Evolutionary conservation across 2,797 vertebrate genomes (phyloP).

Genomic region (Fistularia tabacaria): DNA sequence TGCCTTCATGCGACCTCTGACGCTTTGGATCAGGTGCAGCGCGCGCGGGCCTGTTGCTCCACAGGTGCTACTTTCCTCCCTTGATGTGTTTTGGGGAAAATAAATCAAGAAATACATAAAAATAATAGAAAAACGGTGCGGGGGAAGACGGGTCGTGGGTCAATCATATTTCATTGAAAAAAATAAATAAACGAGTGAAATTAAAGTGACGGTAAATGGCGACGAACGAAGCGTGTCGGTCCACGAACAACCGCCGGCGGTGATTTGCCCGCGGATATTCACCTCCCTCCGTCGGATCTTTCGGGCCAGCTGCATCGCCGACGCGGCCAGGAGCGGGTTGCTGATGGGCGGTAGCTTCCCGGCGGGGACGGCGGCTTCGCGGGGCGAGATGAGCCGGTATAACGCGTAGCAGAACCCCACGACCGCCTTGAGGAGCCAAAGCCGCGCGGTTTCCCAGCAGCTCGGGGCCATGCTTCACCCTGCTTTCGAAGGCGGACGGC

Average conservation of each 20-base stretch:
- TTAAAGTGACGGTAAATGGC: too few relatives aligned
- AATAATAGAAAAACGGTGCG: background rate
- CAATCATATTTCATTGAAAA: too few relatives aligned
- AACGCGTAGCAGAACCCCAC: constrained; percentile 27
- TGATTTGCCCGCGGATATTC: constrained; percentile 12
- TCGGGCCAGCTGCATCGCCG: constrained; percentile 68
- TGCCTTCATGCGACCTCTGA: too few relatives aligned
- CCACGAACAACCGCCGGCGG: too few relatives aligned
- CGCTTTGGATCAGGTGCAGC: too few relatives aligned
- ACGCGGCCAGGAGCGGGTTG: constrained; percentile 59
- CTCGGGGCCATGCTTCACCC: constrained; percentile 52
- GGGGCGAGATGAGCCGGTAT: constrained; percentile 43
- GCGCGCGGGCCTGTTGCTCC: too few relatives aligned
- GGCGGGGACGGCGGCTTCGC: background rate
- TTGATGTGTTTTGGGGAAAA: background rate
- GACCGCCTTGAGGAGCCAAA: constrained; percentile 33
- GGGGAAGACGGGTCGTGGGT: too few relatives aligned
- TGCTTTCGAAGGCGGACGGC: background rate
- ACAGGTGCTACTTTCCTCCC: background rate
- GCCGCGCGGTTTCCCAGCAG: constrained; percentile 31
- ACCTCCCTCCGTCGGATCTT: constrained; percentile 78
- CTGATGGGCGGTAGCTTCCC: constrained; percentile 53
- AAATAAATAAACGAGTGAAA: too few relatives aligned
- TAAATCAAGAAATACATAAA: background rate
- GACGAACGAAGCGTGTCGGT: too few relatives aligned